Evolutionary conservation across 2,797 vertebrate genomes (phyloP).

Genomic region (Coendou prehensilis): DNA sequence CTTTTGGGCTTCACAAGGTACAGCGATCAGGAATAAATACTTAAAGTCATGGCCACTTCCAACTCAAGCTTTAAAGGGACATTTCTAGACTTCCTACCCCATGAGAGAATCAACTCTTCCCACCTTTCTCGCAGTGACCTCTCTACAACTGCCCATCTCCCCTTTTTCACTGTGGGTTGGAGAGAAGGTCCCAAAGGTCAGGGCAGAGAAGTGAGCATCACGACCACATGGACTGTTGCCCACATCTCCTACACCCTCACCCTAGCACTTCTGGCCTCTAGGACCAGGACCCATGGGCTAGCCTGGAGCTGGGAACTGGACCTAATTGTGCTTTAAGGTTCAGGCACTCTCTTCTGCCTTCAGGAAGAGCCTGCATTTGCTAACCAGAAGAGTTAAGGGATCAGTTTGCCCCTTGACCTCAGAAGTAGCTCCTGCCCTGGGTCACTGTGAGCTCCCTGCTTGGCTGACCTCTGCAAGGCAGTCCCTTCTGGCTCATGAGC

Average conservation of each 20-base stretch:
- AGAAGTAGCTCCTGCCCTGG: background rate
- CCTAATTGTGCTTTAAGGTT: background rate
- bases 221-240: background rate
- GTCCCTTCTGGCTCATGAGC: background rate
- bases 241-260: rapidly evolving
- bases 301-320: background rate
- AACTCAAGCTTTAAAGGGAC: conserved; percentile 68
- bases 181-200: background rate
- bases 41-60: conserved; percentile 85
- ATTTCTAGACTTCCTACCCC: background rate
- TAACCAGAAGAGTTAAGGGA: background rate
- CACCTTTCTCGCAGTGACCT: background rate
- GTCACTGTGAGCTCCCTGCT: background rate
- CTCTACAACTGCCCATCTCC: background rate
- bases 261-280: rapidly evolving
- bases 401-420: background rate
- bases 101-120: background rate
- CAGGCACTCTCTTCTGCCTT: background rate
- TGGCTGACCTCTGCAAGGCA: background rate
- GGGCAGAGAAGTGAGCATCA: background rate
- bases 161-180: background rate
- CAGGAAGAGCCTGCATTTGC: background rate
- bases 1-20: background rate
- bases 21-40: conserved; percentile 84
- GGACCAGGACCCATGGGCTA: background rate